A percentile compares a stretch with the other conserved stretches of the same genome.
Evolutionary conservation across 2,113 vertebrate genomes (phyloP).

Genomic region (Arvicanthis niloticus): DNA sequence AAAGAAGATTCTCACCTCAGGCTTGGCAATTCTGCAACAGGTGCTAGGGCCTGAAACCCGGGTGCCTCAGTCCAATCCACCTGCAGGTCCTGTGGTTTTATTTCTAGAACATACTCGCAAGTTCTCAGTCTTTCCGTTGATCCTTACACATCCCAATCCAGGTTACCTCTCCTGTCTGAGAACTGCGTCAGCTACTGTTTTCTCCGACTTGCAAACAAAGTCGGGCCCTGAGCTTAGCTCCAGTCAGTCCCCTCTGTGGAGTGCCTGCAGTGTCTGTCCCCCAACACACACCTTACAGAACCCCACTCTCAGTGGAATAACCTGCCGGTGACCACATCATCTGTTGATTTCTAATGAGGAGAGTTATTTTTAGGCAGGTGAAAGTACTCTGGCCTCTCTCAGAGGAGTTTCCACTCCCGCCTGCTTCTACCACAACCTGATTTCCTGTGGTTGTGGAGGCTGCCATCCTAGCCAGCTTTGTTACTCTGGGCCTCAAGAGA

Average conservation of each 20-base stretch:
- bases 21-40: background rate
- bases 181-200: background rate
- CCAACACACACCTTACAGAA: background rate
- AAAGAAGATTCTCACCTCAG: background rate
- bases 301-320: background rate
- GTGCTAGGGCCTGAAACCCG: background rate
- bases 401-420: slow-evolving; percentile 85
- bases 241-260: too few relatives aligned
- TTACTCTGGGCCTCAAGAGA: slow-evolving; percentile 72
- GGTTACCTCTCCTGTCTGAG: background rate
- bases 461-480: slow-evolving; percentile 76
- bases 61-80: too few relatives aligned
- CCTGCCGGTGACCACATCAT: slow-evolving; percentile 58
- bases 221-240: background rate
- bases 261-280: background rate
- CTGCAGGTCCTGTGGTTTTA: background rate
- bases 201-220: background rate
- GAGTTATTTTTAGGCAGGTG: slow-evolving; percentile 86
- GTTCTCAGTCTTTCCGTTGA: background rate
- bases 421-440: slow-evolving; percentile 80
- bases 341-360: slow-evolving; percentile 81
- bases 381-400: slow-evolving; percentile 76
- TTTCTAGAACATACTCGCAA: background rate
- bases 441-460: slow-evolving; percentile 85
- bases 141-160: background rate